These are phyloP conservation scores for Slavum lentiscoides DNA, from an alignment of 2,888 invertebrate species.

Conservation along the genomic window DNA sequence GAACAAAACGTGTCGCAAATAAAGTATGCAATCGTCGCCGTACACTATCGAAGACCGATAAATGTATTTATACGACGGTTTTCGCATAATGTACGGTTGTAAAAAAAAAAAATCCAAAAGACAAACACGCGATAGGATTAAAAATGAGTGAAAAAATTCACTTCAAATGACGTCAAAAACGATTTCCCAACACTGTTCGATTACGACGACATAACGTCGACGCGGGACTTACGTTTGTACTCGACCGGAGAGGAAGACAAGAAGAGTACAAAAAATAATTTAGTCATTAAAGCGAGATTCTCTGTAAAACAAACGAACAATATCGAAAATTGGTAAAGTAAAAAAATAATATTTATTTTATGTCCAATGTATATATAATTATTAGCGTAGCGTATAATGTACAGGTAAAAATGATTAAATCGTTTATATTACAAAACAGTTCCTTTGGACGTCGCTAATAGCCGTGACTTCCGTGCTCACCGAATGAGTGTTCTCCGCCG, in stretches of 20 bases:
- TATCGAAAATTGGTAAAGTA: not conserved
- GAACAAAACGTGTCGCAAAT: too few relatives aligned
- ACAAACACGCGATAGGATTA: too few relatives aligned
- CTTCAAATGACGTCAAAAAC: too few relatives aligned
- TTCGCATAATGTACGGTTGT: too few relatives aligned
- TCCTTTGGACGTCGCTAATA: not conserved
- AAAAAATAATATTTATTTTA: slow-evolving; percentile 24
- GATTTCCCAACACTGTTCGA: too few relatives aligned
- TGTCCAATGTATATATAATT: not conserved
- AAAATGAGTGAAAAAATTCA: too few relatives aligned
- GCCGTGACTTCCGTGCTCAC: slow-evolving; percentile 14
- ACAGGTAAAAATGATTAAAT: slow-evolving; percentile 17
- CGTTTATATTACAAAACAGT: not conserved
- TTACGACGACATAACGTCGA: too few relatives aligned
- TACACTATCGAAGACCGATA: too few relatives aligned
- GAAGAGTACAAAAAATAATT: not conserved
- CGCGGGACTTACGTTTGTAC: too few relatives aligned
- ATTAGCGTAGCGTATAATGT: not conserved
- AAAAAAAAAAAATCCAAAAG: too few relatives aligned
- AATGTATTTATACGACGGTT: too few relatives aligned
- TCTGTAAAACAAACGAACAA: not conserved
- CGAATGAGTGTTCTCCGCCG: not conserved
- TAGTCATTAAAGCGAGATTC: not conserved
- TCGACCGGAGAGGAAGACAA: not conserved
- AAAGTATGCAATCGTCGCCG: too few relatives aligned